These are phyloP conservation scores for Mythimna vitellina DNA, from an alignment of 2,888 invertebrate genomes.

Conservation along the genomic window DNA sequence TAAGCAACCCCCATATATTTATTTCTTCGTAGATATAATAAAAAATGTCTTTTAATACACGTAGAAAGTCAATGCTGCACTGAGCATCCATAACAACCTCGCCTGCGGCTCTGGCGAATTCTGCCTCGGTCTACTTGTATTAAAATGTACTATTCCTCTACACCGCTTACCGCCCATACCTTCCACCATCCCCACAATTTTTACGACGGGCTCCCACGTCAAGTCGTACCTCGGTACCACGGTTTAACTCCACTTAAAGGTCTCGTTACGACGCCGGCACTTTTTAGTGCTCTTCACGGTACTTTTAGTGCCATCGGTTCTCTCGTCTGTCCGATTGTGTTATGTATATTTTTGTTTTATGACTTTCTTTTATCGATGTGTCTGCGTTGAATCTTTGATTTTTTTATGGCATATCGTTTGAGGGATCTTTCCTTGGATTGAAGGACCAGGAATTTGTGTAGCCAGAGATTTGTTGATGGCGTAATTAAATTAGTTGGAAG, in stretches of 20 bases:
- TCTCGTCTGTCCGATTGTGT: constrained; percentile 44
- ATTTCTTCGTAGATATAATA: too few relatives aligned
- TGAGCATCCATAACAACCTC: too few relatives aligned
- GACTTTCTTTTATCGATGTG: constrained; percentile 40
- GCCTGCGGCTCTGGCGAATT: too few relatives aligned
- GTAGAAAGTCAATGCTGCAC: too few relatives aligned
- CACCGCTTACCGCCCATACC: constrained; percentile 12
- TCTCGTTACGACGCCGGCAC: constrained; percentile 62
- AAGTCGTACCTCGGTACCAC: constrained; percentile 71
- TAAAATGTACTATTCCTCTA: too few relatives aligned
- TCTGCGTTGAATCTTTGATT: constrained; percentile 22
- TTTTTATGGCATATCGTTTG: constrained; percentile 34
- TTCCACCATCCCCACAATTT: constrained; percentile 30
- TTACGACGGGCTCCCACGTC: constrained; percentile 64
- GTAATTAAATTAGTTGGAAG: neutral
- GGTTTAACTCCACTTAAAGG: constrained; percentile 68
- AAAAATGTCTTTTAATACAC: too few relatives aligned
- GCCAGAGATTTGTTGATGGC: neutral
- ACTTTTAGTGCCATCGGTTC: constrained; percentile 50
- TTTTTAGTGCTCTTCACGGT: constrained; percentile 62
- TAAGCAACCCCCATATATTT: too few relatives aligned
- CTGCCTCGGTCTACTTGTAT: too few relatives aligned
- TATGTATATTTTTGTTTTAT: constrained; percentile 62
- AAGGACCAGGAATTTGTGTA: neutral
- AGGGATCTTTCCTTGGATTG: neutral